Evolutionary conservation across 2,888 invertebrate genomes (phyloP), one percentile per base, ranked within the genome.

Genomic region (Elysia crispata): DNA sequence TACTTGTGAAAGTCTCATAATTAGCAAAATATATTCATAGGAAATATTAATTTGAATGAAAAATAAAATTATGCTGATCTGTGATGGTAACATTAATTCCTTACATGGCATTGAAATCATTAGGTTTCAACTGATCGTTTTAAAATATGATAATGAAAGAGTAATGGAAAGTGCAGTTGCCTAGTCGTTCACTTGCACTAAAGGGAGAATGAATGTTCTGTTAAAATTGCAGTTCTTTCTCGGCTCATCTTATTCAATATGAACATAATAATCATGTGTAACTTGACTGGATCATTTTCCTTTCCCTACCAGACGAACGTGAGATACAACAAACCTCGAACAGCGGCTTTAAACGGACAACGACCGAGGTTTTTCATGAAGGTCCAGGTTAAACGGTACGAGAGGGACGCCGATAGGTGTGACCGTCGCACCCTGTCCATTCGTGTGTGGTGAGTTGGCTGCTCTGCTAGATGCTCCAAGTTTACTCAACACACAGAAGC

Each of bases 241-340:
- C 23, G 8, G 60, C 5, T 60, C 60, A 23, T 20, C 23, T 15
- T 60, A 60, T 60, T 60, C 30, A 23, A 23, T n/a, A 50, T 15
- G 3, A 76, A 30, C 49, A 41, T 15, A 66, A n/a, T 73, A 8
- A 62, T 28, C 20, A 18, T 64, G 30, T 28, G 49, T 54, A 54
- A 33, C 28, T 15, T 73, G 13, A 73, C 11, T 54, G 20, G 8
- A 15, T 20, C 1, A 1, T 25, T 66, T 18, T 20, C 30, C 1
- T 23, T 67, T 67, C n/a, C 15, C 23, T 60, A 85, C 1, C 83
- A 90, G 90, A 86, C 89, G 11, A 86, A 83, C 66, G 86, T 90
- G 54, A 86, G 84, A 31, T 91, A 88, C 83, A 89, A 90, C 81
- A 84, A 88, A 30, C 77, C 85, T 72, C 81, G 84, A 11, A 76